Evolutionary conservation across 2,113 vertebrate species (phyloP).

Genomic region (Brachypteracias leptosomus): DNA sequence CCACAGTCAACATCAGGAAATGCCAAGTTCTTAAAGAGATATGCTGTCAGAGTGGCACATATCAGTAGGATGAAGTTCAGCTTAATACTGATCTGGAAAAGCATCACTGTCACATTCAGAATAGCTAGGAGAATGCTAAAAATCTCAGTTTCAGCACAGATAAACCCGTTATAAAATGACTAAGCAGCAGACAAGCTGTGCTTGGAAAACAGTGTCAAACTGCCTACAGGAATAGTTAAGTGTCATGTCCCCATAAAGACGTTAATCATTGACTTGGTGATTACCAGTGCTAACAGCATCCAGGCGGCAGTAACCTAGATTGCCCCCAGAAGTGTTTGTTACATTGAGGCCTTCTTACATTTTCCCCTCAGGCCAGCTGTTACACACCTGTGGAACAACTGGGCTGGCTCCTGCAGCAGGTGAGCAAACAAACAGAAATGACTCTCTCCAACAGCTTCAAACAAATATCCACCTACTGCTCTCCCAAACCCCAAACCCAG

Average conservation of each 20-base stretch:
- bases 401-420: not conserved
- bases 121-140: not conserved
- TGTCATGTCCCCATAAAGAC: not conserved
- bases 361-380: not conserved
- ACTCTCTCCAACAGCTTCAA: not conserved
- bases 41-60: not conserved
- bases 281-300: not conserved
- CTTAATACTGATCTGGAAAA: not conserved
- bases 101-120: not conserved
- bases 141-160: not conserved
- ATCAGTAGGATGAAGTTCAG: not conserved
- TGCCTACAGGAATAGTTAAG: not conserved
- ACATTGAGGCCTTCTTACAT: not conserved
- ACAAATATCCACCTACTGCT: not conserved
- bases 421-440: not conserved
- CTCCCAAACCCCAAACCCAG: not conserved
- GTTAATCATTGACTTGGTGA: not conserved
- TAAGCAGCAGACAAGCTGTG: not conserved
- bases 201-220: not conserved
- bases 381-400: rapidly evolving
- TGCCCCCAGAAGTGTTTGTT: not conserved
- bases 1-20: not conserved
- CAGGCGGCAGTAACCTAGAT: not conserved
- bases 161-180: not conserved
- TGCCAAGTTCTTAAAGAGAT: not conserved